Evolutionary conservation across 2,888 invertebrate genomes (phyloP), one percentile per base, ranked within the genome.

Genomic region (Cantharis lateralis): DNA sequence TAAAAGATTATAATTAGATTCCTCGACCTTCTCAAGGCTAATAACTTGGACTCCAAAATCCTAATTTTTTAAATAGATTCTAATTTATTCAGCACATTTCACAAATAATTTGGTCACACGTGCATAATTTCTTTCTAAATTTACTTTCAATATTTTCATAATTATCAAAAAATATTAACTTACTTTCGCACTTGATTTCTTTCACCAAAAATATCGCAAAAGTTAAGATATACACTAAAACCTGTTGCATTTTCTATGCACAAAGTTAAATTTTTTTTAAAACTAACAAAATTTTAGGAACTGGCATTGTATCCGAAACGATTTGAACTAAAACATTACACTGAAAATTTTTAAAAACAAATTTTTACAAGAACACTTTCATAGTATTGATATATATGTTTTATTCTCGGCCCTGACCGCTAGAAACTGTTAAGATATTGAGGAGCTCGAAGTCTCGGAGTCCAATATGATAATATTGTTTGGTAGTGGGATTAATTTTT

Each of bases 391-490:
- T 18, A 18, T 18, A n/a, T 18, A 61, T 62, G 18, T 66, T 61
- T n/a, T 13, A 20, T 26, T 73, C 68, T 69, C 68, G 73, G 68
- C 73, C 73, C 62, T 73, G 73, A 73, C 73, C 73, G 73, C 28
- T 68, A 62, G 68, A 62, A 73, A 69, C 73, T 68, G 68, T 62
- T 48, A 15, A 26, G 72, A 72, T 72, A 72, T 72, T 72, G 26
- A 66, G 48, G 72, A 15, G 66, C 72, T 72, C 72, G 48, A 66
- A 48, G 64, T 72, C 20, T 66, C 72, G 66, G 15, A 64, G 66
- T 48, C 66, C 72, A 48, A 16, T 28, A 71, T 62, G 64, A 62
- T 71, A 18, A 15, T 62, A 18, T 26, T 9, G 15, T 15, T 18
- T 20, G 3, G 20, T 66, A 10, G 64, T 66, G 64, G 64, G 64